Evolutionary conservation across 2,113 vertebrate genomes (phyloP).

Genomic region (Pardalotus punctatus): DNA sequence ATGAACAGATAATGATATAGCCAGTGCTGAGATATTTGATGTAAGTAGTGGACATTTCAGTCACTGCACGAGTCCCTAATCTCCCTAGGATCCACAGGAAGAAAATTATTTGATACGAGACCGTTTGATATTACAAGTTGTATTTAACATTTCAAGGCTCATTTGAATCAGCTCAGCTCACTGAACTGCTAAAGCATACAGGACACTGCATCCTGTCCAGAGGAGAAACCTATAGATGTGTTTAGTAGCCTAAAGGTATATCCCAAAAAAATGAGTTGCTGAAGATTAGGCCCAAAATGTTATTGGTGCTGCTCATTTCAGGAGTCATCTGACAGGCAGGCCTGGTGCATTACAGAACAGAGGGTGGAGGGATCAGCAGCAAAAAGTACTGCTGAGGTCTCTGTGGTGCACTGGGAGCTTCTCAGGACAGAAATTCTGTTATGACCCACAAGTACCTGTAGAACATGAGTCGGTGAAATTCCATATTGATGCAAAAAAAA

Average conservation of each 20-base stretch:
- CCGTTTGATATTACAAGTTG: conserved; percentile 74
- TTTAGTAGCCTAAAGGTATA: conserved; percentile 32
- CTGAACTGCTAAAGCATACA: conserved; percentile 52
- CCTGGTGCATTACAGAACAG: not conserved
- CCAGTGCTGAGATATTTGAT: conserved; percentile 35
- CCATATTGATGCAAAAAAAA: not conserved
- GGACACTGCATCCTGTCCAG: not conserved
- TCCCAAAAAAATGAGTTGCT: not conserved
- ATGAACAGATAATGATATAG: conserved; percentile 16
- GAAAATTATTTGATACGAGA: conserved; percentile 73
- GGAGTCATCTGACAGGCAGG: not conserved
- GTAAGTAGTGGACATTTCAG: conserved; percentile 53
- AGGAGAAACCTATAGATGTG: conserved; percentile 14
- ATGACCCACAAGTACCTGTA: not conserved
- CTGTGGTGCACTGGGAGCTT: not conserved
- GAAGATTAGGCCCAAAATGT: not conserved
- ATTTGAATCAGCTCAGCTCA: conserved; percentile 68
- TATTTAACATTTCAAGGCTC: conserved; percentile 79
- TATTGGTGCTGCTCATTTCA: not conserved
- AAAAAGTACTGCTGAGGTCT: not conserved
- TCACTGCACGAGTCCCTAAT: conserved; percentile 55
- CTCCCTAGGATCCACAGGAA: conserved; percentile 66
- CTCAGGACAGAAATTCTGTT: not conserved
- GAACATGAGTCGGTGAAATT: not conserved
- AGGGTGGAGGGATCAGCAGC: not conserved